A percentile compares a stretch with the other conserved stretches of the same genome.
These are phyloP conservation scores for Mylabris sibirica DNA, from an alignment of 2,888 invertebrate genomes.

Conservation along the genomic window DNA sequence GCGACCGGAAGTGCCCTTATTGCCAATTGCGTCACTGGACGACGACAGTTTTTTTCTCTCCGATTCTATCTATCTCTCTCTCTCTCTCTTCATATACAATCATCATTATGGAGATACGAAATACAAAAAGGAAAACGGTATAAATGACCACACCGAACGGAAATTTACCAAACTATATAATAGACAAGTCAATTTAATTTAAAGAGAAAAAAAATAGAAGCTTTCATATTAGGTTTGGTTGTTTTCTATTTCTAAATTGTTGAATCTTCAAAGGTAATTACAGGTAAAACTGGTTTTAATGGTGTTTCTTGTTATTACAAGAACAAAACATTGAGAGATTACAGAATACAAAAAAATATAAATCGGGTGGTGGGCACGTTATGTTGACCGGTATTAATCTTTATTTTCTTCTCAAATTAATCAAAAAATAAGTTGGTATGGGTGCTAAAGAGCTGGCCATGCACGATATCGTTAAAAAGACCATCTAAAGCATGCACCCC, in stretches of 20 bases:
- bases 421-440: no score
- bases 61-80: no score
- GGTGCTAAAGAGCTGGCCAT: no score
- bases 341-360: no score
- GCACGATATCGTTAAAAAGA: no score
- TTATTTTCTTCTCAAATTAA: no score
- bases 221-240: neutral
- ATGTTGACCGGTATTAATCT: no score
- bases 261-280: neutral
- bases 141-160: constrained; percentile 11
- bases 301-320: neutral
- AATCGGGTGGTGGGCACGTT: no score
- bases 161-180: neutral
- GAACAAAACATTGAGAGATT: neutral
- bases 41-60: neutral
- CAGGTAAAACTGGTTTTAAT: constrained; percentile 2
- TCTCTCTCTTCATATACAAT: neutral
- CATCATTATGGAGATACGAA: neutral
- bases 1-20: constrained; percentile 48
- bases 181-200: neutral
- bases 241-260: neutral
- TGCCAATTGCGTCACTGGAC: constrained; percentile 37
- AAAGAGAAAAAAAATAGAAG: neutral
- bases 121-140: neutral
- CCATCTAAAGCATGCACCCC: no score